Percentiles rank a stretch among this genome's conserved stretches.
These are phyloP conservation scores for Odocoileus hemionus DNA, from an alignment of 2,113 vertebrate genomes.

Conservation along the genomic window DNA sequence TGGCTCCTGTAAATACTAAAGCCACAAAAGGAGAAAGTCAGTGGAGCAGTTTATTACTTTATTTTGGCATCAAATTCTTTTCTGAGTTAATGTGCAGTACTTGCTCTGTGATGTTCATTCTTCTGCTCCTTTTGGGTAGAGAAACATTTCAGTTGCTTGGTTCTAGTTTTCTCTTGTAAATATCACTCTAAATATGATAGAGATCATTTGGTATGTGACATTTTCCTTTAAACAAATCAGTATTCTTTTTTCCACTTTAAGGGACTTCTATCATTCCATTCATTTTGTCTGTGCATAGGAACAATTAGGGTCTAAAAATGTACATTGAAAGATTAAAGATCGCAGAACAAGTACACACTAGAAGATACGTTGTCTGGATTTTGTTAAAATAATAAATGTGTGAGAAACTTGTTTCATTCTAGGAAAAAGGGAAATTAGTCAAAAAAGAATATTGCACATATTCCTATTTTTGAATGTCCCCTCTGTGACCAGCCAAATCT, in stretches of 20 bases:
- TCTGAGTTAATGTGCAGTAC: background rate
- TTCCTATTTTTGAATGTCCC: background rate
- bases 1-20: background rate
- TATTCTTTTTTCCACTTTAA: background rate
- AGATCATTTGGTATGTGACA: background rate
- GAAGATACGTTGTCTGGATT: background rate
- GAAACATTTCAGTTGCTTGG: background rate
- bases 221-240: background rate
- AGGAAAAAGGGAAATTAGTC: background rate
- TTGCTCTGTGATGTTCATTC: background rate
- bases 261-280: background rate
- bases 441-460: background rate
- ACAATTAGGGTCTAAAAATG: background rate
- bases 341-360: background rate
- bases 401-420: background rate
- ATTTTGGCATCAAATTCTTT: background rate
- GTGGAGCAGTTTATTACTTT: background rate
- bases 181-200: background rate
- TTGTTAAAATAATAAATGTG: background rate
- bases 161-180: background rate
- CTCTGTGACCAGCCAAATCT: background rate
- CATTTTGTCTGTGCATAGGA: background rate
- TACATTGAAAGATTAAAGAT: background rate
- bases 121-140: background rate
- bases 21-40: background rate